phyloP scores from a whole-genome alignment of 2,797 vertebrate species.

The Cyclura pinguis region DNA sequence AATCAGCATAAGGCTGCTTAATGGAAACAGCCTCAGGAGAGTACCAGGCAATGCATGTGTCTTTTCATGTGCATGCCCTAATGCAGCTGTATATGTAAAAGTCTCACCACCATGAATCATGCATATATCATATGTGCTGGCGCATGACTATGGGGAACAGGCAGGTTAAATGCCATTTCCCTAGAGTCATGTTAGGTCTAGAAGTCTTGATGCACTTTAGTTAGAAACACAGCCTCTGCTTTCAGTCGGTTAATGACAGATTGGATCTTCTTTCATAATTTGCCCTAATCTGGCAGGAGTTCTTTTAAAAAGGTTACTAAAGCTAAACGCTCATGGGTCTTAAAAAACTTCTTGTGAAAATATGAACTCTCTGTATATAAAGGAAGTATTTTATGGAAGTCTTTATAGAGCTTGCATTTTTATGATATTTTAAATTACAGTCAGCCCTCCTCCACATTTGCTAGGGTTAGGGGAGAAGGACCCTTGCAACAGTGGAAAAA shows the following conservation, averaged over 20 bases:
- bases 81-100: background rate
- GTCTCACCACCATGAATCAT: background rate
- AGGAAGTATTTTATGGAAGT: no score
- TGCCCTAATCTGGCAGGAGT: background rate
- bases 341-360: background rate
- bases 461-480: no score
- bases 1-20: slow-evolving; percentile 27
- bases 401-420: background rate
- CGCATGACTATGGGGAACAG: slow-evolving; percentile 11
- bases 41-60: slow-evolving; percentile 29
- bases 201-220: slow-evolving; percentile 14
- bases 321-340: background rate
- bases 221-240: background rate
- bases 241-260: background rate
- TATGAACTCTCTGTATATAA: no score
- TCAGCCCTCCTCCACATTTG: no score
- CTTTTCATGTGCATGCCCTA: slow-evolving; percentile 31
- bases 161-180: background rate
- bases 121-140: background rate
- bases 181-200: background rate
- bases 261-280: slow-evolving; percentile 7
- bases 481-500: no score
- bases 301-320: background rate
- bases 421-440: background rate
- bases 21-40: slow-evolving; percentile 50